Evolutionary conservation across 1,140 invertebrate species (phyloP).

Genomic region (Diorhabda elongata): DNA sequence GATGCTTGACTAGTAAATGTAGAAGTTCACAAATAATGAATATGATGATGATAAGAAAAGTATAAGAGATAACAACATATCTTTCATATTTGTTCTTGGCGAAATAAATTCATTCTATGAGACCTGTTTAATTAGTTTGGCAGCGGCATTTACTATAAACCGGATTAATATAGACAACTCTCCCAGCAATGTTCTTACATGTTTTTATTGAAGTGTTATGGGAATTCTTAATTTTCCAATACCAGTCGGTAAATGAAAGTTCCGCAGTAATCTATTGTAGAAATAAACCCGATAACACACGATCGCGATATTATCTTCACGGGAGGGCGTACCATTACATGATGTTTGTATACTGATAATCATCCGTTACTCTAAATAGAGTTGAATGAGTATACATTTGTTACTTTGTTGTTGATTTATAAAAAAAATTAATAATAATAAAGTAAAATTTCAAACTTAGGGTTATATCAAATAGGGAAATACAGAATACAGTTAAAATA

Average conservation of each 20-base stretch:
- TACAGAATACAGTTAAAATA: no score
- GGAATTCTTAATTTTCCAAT: slow-evolving; percentile 1
- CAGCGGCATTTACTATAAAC: background rate
- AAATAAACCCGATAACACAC: slow-evolving; percentile 7
- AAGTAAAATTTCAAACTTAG: no score
- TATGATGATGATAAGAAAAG: no score
- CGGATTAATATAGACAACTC: background rate
- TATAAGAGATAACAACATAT: no score
- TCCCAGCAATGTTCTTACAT: background rate
- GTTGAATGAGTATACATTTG: background rate
- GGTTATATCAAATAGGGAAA: no score
- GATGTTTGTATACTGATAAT: slow-evolving; percentile 6
- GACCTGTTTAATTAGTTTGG: no score
- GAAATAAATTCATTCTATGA: no score
- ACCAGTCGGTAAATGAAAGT: slow-evolving; percentile 7
- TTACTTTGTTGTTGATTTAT: no score
- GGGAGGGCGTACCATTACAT: slow-evolving; percentile 14
- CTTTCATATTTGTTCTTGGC: no score
- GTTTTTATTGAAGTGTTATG: background rate
- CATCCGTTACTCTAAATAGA: slow-evolving; percentile 5
- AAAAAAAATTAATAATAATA: no score
- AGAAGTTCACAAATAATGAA: no score
- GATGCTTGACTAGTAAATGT: no score
- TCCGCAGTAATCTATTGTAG: slow-evolving; percentile 7
- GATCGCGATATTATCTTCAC: slow-evolving; percentile 10